Evolutionary conservation across 30 jellyfish, hydroid and myxozoan species (phyloP).

Genomic region (Aurelia sp.): DNA sequence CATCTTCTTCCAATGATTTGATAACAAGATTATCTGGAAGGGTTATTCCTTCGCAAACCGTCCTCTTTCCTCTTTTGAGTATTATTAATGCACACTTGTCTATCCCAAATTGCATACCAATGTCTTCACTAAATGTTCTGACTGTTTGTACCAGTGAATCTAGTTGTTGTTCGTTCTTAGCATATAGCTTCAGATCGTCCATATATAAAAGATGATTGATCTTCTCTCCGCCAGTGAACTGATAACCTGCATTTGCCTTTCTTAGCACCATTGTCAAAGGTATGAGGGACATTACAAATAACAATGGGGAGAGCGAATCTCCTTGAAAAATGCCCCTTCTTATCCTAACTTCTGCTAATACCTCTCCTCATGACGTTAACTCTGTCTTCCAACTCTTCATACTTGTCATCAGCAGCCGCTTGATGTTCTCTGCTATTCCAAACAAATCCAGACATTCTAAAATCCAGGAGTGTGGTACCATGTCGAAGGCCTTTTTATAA

Average conservation of each 20-base stretch:
- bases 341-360: slow-evolving; percentile 10
- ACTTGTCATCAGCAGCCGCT: slow-evolving; percentile 27
- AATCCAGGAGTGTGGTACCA: neutral
- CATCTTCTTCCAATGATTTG: neutral
- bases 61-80: slow-evolving; percentile 24
- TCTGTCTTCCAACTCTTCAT: slow-evolving; percentile 24
- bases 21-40: slow-evolving; percentile 20
- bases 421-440: slow-evolving; percentile 12
- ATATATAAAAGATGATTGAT: neutral
- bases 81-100: neutral
- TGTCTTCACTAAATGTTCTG: no score
- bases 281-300: slow-evolving; percentile 1
- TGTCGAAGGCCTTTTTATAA: neutral
- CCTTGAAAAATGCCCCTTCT: slow-evolving; percentile 2
- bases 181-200: no score
- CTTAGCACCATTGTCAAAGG: neutral
- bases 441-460: slow-evolving; percentile 11
- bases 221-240: slow-evolving; percentile 2
- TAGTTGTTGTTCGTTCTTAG: no score
- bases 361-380: slow-evolving; percentile 27
- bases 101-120: neutral
- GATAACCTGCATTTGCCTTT: no score
- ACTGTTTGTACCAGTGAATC: no score
- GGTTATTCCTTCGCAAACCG: neutral
- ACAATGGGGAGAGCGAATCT: slow-evolving; percentile 3